Evolutionary conservation across 2,888 invertebrate species (phyloP), one percentile per base, ranked within the genome.

Genomic region (Oscheius sp.): DNA sequence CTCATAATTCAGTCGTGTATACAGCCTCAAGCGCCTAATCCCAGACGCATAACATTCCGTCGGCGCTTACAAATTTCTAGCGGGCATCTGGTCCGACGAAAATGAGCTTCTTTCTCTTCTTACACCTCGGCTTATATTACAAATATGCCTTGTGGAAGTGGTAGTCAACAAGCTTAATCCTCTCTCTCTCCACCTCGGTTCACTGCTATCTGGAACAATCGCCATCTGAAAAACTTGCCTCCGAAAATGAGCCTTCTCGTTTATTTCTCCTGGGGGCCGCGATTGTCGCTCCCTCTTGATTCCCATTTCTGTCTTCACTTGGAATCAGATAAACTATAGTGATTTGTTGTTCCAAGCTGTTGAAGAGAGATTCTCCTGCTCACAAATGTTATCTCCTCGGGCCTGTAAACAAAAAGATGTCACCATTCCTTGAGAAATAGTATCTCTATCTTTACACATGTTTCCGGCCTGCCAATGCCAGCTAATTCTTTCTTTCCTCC

Each of bases 51-150:
- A 47, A 48, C 63, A 63, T 63, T 63, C 63, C 63, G 47, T 32
- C n/a, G 63, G 48, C 63, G 63, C 63, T 63, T 63, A 63, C 33
- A 21, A 63, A 63, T 63, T 60, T 60, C 60, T 53, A 4, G 29
- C 53, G 57, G 7, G 32, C 57, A 57, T 33, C 57, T 57, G 57
- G 29, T 33, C 29, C 57, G 53, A 57, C 33, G 57, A 57, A 57
- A 57, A 57, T 57, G 57, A 57, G 57, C 57, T 57, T 53, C 53
- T 29, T 53, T 10, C 10, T 53, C 53, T 3, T 4, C 3, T 53
- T 53, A 53, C 53, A 53, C 29, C 11, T 53, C 53, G 53, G 3
- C 53, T 53, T 53, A 4, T 7, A 42, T 42, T 42, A 42, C 42
- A 42, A 42, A 42, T 5, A 7, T 42, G 21, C 21, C 21, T 0